These are phyloP conservation scores for Arge pagana DNA, from an alignment of 2,888 invertebrate genomes.

Conservation along the genomic window DNA sequence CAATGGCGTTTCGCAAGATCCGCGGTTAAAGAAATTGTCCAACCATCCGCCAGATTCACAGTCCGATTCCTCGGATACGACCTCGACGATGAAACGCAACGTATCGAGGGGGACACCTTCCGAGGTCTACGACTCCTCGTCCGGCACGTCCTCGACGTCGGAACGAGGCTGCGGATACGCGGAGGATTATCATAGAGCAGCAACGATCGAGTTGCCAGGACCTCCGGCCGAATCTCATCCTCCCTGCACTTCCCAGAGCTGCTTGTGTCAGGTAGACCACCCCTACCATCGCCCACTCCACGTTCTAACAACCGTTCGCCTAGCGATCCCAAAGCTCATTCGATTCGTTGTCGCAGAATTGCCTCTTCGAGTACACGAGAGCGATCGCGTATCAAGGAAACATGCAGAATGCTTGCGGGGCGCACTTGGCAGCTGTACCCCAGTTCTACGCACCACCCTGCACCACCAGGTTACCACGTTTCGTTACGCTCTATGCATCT, in stretches of 20 bases:
- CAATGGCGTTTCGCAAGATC: too few species aligned
- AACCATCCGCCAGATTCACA: conserved; percentile 45
- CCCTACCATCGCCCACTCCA: background rate
- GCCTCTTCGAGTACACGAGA: conserved; percentile 45
- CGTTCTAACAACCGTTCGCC: background rate
- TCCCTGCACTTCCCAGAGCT: conserved; percentile 43
- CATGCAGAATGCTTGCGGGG: conserved; percentile 40
- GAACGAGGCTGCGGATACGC: conserved; percentile 43
- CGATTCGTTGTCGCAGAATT: conserved; percentile 41
- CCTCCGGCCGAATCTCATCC: conserved; percentile 32
- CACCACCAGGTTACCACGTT: conserved; percentile 22
- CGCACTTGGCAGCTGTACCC: conserved; percentile 29
- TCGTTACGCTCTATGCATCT: too few species aligned
- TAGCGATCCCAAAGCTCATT: background rate
- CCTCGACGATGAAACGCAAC: conserved; percentile 49
- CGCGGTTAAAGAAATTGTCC: too few species aligned
- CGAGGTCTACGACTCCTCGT: conserved; percentile 51
- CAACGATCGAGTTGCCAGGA: conserved; percentile 28
- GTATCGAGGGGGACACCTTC: conserved; percentile 49
- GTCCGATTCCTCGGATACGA: conserved; percentile 48
- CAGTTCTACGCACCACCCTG: conserved; percentile 31
- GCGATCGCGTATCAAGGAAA: conserved; percentile 48
- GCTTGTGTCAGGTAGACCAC: conserved; percentile 52
- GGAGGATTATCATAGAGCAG: conserved; percentile 36
- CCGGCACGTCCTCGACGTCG: conserved; percentile 46